phyloP scores from a whole-genome alignment of 2,113 vertebrate genomes.

The Lucifuga dentata region DNA sequence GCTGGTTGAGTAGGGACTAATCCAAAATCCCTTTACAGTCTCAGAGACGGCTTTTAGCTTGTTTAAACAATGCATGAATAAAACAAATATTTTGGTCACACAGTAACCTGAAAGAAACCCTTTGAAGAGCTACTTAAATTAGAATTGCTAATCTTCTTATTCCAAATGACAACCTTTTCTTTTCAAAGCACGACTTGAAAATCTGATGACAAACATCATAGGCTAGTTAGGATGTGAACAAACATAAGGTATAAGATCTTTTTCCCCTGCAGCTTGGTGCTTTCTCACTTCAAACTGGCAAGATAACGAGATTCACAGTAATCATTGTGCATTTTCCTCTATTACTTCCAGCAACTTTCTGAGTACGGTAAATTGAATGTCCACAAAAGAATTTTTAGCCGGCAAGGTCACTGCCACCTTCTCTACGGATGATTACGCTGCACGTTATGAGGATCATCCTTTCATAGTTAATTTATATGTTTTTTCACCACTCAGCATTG shows the following conservation, averaged over 20 bases:
- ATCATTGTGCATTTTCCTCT: constrained; percentile 27
- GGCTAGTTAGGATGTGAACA: constrained; percentile 4
- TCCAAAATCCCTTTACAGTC: neutral
- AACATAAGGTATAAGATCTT: constrained; percentile 3
- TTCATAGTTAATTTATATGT: constrained; percentile 50
- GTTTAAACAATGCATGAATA: constrained; percentile 20
- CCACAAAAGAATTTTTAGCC: constrained; percentile 24
- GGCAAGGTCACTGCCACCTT: constrained; percentile 43
- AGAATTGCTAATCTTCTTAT: constrained; percentile 37
- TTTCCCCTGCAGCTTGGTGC: neutral
- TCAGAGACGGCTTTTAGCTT: neutral
- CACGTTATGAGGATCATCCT: constrained; percentile 36
- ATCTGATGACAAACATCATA: constrained; percentile 14
- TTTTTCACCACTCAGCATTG: constrained; percentile 22
- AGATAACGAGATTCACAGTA: constrained; percentile 5
- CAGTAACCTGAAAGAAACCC: constrained; percentile 10
- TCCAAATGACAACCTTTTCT: constrained; percentile 4
- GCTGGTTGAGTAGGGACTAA: neutral
- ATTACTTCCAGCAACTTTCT: constrained; percentile 28
- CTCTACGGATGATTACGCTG: constrained; percentile 38
- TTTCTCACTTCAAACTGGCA: constrained; percentile 1
- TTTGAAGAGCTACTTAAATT: neutral
- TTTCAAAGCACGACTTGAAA: constrained; percentile 22
- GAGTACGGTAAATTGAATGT: constrained; percentile 42
- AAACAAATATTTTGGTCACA: constrained; percentile 19